These are phyloP conservation scores for Rhamphomyia laevipes DNA, from an alignment of 2,888 invertebrate species.

Conservation along the genomic window DNA sequence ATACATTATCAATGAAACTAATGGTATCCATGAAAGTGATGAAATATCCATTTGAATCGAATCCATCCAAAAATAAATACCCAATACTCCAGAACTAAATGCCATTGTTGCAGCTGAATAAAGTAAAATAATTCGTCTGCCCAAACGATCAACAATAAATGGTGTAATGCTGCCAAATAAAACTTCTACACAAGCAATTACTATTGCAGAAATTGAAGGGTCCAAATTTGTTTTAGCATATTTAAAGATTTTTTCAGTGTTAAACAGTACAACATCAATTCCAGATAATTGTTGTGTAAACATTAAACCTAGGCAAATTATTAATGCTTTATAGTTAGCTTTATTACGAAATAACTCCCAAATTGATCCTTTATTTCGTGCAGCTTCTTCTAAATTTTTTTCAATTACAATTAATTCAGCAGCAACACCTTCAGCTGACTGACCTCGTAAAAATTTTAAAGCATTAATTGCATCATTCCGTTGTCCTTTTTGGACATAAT, in stretches of 20 bases:
- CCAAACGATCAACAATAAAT: conserved; percentile 63
- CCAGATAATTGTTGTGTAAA: conserved; percentile 76
- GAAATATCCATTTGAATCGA: conserved; percentile 33
- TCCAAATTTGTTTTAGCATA: conserved; percentile 51
- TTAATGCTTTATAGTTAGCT: conserved; percentile 63
- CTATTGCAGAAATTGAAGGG: conserved; percentile 55
- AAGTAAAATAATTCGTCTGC: conserved; percentile 59
- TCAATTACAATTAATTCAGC: conserved; percentile 51
- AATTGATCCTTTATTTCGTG: conserved; percentile 33
- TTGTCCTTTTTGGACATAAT: conserved; percentile 45
- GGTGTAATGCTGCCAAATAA: conserved; percentile 59
- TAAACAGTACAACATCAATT: conserved; percentile 70
- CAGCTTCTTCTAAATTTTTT: conserved; percentile 38
- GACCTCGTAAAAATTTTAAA: conserved; percentile 54
- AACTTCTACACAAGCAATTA: conserved; percentile 60
- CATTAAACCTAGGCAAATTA: conserved; percentile 61
- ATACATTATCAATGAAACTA: conserved; percentile 59
- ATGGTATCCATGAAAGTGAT: conserved; percentile 54
- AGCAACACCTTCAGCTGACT: conserved; percentile 46
- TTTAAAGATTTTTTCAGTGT: conserved; percentile 58
- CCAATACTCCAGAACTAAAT: conserved; percentile 46
- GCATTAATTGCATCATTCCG: conserved; percentile 48
- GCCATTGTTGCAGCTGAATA: conserved; percentile 57
- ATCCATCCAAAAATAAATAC: conserved; percentile 54
- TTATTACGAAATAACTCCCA: conserved; percentile 51